A percentile compares a stretch with the other conserved stretches of the same genome.
Conservation (phyloP, 2,888 invertebrate genomes). For the Heteromurus nitidus region DNA sequence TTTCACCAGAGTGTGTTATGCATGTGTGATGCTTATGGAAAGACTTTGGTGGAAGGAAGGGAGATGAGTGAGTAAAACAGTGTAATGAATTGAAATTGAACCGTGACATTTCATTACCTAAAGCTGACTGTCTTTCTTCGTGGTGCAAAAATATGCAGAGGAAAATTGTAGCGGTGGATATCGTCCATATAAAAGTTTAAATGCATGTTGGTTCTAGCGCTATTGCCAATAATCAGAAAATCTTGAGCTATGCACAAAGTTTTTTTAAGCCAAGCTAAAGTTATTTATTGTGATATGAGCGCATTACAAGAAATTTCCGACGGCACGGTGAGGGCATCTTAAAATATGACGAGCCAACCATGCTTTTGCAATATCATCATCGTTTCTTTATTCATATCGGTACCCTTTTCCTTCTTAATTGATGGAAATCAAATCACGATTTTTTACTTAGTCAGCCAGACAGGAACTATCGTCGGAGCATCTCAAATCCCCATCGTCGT, state of each 20-base stretch:
- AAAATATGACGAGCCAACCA: slow-evolving; percentile 46
- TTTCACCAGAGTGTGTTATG: background rate
- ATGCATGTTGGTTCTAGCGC: background rate
- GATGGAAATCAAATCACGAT: slow-evolving; percentile 66
- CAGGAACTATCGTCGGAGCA: slow-evolving; percentile 15
- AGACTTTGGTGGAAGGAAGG: too few relatives aligned
- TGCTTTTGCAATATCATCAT: slow-evolving; percentile 61
- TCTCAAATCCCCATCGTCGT: slow-evolving; percentile 10
- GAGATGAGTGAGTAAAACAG: background rate
- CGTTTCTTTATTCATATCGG: slow-evolving; percentile 50
- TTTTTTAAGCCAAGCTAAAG: background rate
- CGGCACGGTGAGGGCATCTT: slow-evolving; percentile 23
- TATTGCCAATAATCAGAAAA: background rate
- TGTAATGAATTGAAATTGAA: slow-evolving; percentile 56
- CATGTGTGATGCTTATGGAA: too few relatives aligned
- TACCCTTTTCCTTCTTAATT: slow-evolving; percentile 59
- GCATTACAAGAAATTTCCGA: background rate
- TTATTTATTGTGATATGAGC: background rate
- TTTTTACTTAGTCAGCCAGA: slow-evolving; percentile 31
- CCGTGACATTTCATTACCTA: slow-evolving; percentile 60
- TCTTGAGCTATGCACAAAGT: background rate
- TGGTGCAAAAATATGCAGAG: too few relatives aligned
- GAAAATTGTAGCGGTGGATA: too few relatives aligned
- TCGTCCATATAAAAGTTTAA: too few relatives aligned
- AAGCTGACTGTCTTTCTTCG: slow-evolving; percentile 21